Base-by-base conservation (phyloP, 2,113 vertebrate genomes). In the Elachura formosa region DNA sequence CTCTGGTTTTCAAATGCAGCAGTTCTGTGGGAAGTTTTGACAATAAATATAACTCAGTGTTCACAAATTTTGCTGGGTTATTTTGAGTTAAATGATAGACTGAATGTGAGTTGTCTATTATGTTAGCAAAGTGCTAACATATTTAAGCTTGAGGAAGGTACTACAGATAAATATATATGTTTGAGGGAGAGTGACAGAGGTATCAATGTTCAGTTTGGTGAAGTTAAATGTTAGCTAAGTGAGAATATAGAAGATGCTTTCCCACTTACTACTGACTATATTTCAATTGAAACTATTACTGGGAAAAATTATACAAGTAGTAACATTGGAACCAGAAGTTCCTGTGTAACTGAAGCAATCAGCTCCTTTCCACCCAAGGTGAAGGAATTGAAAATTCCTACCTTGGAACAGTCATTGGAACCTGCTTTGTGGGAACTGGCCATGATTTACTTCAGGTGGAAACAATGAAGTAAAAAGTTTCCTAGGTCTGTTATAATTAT, bases 91-190 rank as follows among this genome's bases (percentile, higher is more conserved):
- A 63, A 66, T 73, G 80, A 69, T 22, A 86, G 77, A 36, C 36
- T 94, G 84, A 94, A 96, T 49, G 41, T 49, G 91, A 91, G 61
- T 68, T 62, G 43, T 40, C 64, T 95, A 58, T 82, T 94, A 89
- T 74, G 71, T 81, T 61, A 84, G 46, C 49, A 72, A 94, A 88
- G 48, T 90, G 52, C 20, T 58, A 64, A 75, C 76, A 68, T 64
- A 82, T 83, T 95, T 92, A 90, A 86, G 22, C 68, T 80, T 40
- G 41, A 76, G 84, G 55, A 94, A 93, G 80, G 21, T 73, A 28
- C 63, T 92, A 68, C 83, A 72, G 72, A 89, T 88, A 72, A 43
- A 49, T 33, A 43, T 33, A 41, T 24, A 33, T 64, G n/a, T 56
- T 40, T 58, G 21, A 63, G n/a, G 43, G 19, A 82, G 22, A 51